These are phyloP conservation scores for Hirudinaria manillensis DNA, from an alignment of 2,888 invertebrate species.

Conservation along the genomic window DNA sequence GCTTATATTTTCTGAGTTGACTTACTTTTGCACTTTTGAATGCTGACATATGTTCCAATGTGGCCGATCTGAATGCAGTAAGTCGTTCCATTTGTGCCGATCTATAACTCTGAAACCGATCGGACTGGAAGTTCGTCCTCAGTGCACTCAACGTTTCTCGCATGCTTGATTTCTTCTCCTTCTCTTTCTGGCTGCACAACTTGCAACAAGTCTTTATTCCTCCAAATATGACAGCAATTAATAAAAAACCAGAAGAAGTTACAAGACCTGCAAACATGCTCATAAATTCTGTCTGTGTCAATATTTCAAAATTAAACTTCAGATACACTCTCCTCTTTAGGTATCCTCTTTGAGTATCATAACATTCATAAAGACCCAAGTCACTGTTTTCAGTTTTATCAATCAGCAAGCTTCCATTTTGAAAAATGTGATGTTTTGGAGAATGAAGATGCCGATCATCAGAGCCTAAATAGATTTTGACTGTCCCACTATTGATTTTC, in stretches of 20 bases:
- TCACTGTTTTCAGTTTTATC: constrained; percentile 62
- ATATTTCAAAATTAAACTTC: constrained; percentile 74
- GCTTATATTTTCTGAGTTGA: constrained; percentile 49
- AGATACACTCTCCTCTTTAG: constrained; percentile 58
- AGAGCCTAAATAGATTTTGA: constrained; percentile 57
- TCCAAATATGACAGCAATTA: constrained; percentile 73
- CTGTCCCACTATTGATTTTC: background rate
- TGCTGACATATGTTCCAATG: constrained; percentile 46
- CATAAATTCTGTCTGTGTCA: constrained; percentile 74
- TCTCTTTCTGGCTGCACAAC: constrained; percentile 58
- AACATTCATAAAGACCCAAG: constrained; percentile 70
- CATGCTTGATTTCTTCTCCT: constrained; percentile 65
- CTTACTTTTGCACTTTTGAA: constrained; percentile 47
- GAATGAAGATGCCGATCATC: background rate
- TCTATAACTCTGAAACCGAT: constrained; percentile 47
- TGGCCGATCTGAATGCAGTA: constrained; percentile 47
- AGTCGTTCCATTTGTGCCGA: constrained; percentile 46
- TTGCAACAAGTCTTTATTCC: constrained; percentile 66
- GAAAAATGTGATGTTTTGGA: constrained; percentile 57
- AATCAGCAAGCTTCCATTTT: constrained; percentile 74
- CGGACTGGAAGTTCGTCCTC: constrained; percentile 46
- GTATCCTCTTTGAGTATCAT: constrained; percentile 76
- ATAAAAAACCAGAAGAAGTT: constrained; percentile 72
- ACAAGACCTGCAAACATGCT: constrained; percentile 76
- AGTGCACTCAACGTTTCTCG: constrained; percentile 76